Conservation (phyloP, 1,140 invertebrate species). For the Condylostylus longicornis region DNA sequence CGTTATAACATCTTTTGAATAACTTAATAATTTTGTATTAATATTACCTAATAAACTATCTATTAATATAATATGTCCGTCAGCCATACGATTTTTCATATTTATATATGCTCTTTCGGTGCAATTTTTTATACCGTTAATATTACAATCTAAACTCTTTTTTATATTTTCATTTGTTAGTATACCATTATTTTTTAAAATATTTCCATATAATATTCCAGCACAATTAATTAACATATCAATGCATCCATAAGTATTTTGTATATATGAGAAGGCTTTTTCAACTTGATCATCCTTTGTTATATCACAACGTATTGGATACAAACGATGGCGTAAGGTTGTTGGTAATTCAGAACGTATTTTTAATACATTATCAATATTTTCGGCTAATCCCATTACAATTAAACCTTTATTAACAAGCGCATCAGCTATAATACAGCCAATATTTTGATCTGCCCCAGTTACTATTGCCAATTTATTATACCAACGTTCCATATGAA, state of each 20-base stretch:
- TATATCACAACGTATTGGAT: constrained; percentile 45
- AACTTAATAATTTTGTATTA: constrained; percentile 29
- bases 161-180: constrained; percentile 26
- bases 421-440: constrained; percentile 33
- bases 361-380: constrained; percentile 19
- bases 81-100: constrained; percentile 45
- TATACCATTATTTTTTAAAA: constrained; percentile 34
- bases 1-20: constrained; percentile 46
- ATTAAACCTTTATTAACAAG: constrained; percentile 39
- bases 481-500: constrained; percentile 13
- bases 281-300: constrained; percentile 46
- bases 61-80: constrained; percentile 45
- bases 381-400: constrained; percentile 34
- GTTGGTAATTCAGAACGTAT: constrained; percentile 17
- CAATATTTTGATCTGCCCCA: constrained; percentile 47
- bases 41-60: constrained; percentile 27
- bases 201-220: constrained; percentile 39
- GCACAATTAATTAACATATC: constrained; percentile 65
- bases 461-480: constrained; percentile 33
- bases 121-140: constrained; percentile 49
- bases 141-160: constrained; percentile 47
- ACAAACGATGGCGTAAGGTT: constrained; percentile 24
- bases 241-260: constrained; percentile 43
- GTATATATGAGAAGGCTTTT: constrained; percentile 46
- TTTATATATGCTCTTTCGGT: constrained; percentile 46